phyloP scores from a whole-genome alignment of 2,888 invertebrate genomes.

The Steinernema hermaphroditum region DNA sequence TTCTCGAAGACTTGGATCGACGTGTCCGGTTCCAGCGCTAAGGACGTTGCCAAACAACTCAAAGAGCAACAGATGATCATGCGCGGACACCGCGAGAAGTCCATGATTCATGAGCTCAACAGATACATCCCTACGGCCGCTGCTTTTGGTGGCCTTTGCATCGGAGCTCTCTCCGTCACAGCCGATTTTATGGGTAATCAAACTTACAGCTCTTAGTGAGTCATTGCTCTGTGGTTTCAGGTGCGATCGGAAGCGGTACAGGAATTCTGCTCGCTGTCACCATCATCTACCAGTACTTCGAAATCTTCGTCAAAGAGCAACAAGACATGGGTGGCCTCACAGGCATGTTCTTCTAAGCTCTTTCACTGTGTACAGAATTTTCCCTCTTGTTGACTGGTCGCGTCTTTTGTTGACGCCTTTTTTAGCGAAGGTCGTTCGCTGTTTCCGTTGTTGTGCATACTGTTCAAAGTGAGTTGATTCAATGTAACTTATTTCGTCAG shows the following conservation, averaged over 20 bases:
- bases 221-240: constrained; percentile 41
- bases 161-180: constrained; percentile 92
- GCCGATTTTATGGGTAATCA: constrained; percentile 85
- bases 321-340: constrained; percentile 98
- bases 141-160: constrained; percentile 96
- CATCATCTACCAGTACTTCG: constrained; percentile 99
- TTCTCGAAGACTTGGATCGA: constrained; percentile 99
- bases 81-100: constrained; percentile 95
- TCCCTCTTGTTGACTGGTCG: constrained; percentile 19
- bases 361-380: background rate
- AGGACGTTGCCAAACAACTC: constrained; percentile 93
- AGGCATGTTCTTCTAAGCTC: constrained; percentile 85
- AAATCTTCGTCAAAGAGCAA: constrained; percentile 99
- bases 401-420: background rate
- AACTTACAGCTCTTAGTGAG: background rate
- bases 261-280: constrained; percentile 97
- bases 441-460: constrained; percentile 21
- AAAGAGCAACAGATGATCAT: constrained; percentile 99
- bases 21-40: constrained; percentile 95
- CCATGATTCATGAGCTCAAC: constrained; percentile 97
- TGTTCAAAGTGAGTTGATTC: background rate
- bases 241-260: constrained; percentile 91
- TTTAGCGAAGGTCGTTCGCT: background rate
- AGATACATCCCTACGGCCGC: constrained; percentile 92
- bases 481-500: background rate